phyloP scores from a whole-genome alignment of 2,113 vertebrate species.

The Gallinago media region DNA sequence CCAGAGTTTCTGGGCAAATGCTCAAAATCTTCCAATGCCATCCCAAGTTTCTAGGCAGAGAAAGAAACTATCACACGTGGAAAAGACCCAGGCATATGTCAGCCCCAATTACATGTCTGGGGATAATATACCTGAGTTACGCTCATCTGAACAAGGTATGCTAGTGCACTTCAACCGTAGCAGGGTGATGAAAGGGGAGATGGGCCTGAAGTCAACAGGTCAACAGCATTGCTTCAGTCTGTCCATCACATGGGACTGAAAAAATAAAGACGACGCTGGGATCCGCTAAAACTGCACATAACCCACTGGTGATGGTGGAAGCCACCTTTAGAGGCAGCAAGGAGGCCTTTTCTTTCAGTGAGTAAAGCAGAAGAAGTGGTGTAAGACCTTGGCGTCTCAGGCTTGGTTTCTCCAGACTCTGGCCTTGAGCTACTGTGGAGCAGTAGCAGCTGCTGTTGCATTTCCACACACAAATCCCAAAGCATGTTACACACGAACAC shows the following conservation, averaged over 20 bases:
- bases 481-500: fast-evolving
- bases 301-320: neutral
- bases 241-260: neutral
- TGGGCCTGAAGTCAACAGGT: neutral
- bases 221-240: neutral
- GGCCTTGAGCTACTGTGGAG: neutral
- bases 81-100: neutral
- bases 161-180: neutral
- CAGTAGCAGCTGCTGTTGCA: neutral
- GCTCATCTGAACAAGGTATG: neutral
- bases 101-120: neutral
- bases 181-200: neutral
- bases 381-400: neutral
- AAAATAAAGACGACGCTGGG: neutral
- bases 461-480: neutral
- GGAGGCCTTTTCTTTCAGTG: neutral
- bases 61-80: neutral
- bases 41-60: neutral
- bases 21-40: neutral
- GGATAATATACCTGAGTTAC: neutral
- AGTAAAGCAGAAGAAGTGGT: neutral
- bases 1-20: neutral
- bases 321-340: neutral
- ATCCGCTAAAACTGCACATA: neutral
- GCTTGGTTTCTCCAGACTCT: neutral